These are phyloP conservation scores for Xylota sylvarum DNA, from an alignment of 2,888 invertebrate species.

Conservation along the genomic window DNA sequence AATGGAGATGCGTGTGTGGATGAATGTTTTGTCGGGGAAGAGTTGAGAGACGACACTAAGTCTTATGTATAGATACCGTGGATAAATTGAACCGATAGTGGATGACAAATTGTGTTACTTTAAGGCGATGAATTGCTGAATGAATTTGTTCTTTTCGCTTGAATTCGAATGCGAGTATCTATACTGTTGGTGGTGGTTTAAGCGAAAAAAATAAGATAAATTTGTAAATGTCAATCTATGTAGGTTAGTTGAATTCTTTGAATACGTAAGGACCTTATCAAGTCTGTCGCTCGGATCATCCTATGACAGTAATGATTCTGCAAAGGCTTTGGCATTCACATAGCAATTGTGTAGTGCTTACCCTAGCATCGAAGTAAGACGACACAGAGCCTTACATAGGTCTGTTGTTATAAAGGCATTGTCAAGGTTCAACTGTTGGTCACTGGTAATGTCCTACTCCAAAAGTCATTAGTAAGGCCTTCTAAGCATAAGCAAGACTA, in stretches of 20 bases:
- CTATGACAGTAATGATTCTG: too few species aligned
- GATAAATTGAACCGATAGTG: slow-evolving; percentile 31
- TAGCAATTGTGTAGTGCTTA: too few species aligned
- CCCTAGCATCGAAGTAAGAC: too few species aligned
- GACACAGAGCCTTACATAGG: too few species aligned
- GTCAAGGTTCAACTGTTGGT: too few species aligned
- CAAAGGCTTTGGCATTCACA: too few species aligned
- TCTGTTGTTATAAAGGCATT: too few species aligned
- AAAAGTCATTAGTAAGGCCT: too few species aligned
- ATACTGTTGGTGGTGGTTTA: background rate
- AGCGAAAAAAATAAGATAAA: background rate
- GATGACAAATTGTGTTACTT: slow-evolving; percentile 44
- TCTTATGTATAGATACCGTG: slow-evolving; percentile 8
- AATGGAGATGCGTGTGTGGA: slow-evolving; percentile 30
- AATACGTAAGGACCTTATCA: too few species aligned
- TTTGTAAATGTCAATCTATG: background rate
- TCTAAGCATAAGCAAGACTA: too few species aligned
- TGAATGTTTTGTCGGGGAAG: background rate
- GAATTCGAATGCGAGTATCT: background rate
- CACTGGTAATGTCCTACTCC: too few species aligned
- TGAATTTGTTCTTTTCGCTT: slow-evolving; percentile 15
- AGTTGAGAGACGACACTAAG: background rate
- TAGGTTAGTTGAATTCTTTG: background rate
- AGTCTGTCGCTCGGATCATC: too few species aligned
- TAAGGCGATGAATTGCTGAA: slow-evolving; percentile 29